Conservation (phyloP, 2,113 vertebrate genomes). For the Vireo altiloquus region DNA sequence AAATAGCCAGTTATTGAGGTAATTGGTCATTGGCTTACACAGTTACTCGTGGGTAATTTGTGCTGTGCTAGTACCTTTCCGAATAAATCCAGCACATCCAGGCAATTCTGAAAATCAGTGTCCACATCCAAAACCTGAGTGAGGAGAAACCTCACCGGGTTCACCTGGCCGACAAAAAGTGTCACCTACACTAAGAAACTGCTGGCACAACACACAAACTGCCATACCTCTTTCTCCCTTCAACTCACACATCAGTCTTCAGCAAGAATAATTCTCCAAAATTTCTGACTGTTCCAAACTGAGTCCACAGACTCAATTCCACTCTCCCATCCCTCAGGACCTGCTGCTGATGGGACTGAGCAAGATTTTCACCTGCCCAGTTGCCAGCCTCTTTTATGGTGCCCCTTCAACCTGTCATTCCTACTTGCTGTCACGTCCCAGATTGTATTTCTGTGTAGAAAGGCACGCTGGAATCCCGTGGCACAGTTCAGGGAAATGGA, state of each 20-base stretch:
- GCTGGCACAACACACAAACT: neutral
- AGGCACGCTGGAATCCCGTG: fast-evolving
- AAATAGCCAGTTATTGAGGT: neutral
- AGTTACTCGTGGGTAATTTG: neutral
- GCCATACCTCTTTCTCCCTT: fast-evolving
- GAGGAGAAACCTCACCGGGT: neutral
- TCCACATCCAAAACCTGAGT: neutral
- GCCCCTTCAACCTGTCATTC: neutral
- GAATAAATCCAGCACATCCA: neutral
- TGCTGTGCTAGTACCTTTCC: neutral
- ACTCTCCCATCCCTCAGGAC: neutral
- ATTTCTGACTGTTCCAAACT: neutral
- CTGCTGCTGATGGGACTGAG: neutral
- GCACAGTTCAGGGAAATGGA: neutral
- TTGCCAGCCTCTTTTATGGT: fast-evolving
- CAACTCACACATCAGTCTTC: neutral
- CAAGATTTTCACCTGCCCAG: no score
- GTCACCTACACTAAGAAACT: neutral
- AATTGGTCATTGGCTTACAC: neutral
- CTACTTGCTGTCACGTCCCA: neutral
- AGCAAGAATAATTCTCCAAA: neutral
- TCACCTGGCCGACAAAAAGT: neutral
- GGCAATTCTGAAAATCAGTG: neutral
- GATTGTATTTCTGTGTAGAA: fast-evolving
- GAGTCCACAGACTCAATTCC: neutral